Conservation (phyloP, 2,888 invertebrate genomes). For the Mantis religiosa region DNA sequence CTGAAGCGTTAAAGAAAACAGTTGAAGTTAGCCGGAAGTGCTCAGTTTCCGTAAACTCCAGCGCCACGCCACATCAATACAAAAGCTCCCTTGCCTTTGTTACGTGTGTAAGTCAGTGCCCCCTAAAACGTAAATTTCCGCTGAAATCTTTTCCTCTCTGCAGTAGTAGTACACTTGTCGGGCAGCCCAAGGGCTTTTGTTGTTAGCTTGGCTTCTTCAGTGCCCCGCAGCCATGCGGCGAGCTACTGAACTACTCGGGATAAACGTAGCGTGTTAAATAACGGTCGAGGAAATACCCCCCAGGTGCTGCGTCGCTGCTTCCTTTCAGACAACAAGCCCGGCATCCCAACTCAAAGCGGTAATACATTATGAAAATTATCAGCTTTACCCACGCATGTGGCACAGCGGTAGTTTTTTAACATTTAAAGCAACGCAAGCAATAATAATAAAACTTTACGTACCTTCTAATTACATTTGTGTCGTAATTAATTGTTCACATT, state of each 20-base stretch:
- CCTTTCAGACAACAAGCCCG: background rate
- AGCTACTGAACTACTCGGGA: background rate
- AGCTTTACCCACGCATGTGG: background rate
- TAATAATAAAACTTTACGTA: too few species aligned
- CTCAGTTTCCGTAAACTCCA: background rate
- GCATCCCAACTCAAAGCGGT: background rate
- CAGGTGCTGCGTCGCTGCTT: background rate
- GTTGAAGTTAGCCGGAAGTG: background rate
- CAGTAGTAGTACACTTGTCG: background rate
- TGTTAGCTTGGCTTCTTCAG: background rate
- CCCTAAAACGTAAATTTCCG: background rate
- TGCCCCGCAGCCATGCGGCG: background rate
- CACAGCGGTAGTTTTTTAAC: too few species aligned
- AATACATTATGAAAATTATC: background rate
- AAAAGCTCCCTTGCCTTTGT: background rate
- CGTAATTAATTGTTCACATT: too few species aligned
- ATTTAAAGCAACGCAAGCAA: too few species aligned
- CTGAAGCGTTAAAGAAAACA: background rate
- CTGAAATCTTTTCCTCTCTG: background rate
- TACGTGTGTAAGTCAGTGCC: background rate
- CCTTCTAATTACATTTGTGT: too few species aligned
- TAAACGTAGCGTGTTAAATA: background rate
- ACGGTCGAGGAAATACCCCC: background rate
- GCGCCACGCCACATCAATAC: background rate
- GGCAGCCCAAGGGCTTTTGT: background rate